Base-by-base conservation (phyloP, 2,113 vertebrate species). In the Sterna hirundo region DNA sequence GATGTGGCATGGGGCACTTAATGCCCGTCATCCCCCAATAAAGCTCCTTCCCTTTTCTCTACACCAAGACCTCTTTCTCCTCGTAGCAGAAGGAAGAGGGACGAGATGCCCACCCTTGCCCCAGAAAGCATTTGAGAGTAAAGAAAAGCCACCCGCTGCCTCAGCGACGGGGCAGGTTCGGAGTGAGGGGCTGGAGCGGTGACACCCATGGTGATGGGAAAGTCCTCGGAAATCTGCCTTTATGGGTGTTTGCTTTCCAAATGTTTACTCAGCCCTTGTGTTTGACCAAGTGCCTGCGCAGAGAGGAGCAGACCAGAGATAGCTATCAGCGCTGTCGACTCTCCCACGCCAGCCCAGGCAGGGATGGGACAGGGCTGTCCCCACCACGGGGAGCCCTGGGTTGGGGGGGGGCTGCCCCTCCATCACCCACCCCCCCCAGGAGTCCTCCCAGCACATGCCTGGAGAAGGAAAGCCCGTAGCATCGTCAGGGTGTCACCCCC, bases 181-280 rank as follows among this genome's bases (percentile, higher is more conserved):
- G 74, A 36, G 60, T 0, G 3, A 60, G 44, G 57, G 44, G 46
- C 30, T 0, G 0, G 44, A 26, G 32, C 0, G 1, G 72, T 57
- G 81, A 38, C 77, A 78, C n/a, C 15, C 0, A 0, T 0, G 1
- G 75, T 15, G 38, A 60, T 6, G 1, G 87, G 44, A 47, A 57
- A 15, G 66, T 62, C 80, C 82, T 89, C 13, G 38, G 94, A 86
- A 95, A 94, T 79, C 86, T 80, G 52, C 65, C 49, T 84, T 97
- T 92, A 87, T 36, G 70, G 76, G 58, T 93, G 87, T 97, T 97
- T 97, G 91, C 85, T 95, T 78, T 93, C 66, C 88, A 86, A 89
- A 77, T 85, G 74, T 94, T 96, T 97, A 86, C 91, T 64, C 92
- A 71, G 80, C 54, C 77, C 57, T 58, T 69, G 46, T 82, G 79